Base-by-base conservation (phyloP, 2,888 invertebrate species). In the Zygogramma bicolorata region DNA sequence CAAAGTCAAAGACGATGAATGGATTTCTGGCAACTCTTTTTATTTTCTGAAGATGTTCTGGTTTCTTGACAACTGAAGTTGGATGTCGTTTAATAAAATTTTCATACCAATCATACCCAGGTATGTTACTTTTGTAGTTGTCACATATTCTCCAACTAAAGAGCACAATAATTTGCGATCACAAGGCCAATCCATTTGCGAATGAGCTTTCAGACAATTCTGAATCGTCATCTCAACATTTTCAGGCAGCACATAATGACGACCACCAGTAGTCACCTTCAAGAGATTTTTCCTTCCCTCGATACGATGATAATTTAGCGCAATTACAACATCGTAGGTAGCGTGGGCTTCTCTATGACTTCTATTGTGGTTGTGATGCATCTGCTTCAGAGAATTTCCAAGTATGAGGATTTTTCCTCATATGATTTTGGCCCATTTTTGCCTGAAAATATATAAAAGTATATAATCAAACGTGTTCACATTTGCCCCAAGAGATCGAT, bases 11-110 rank as follows among this genome's bases (percentile, higher is more conserved):
- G 10, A 42, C 70, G 40, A 42, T 15, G 40, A 15, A 42, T 42
- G 18, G 40, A 15, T 42, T 42, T 42, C 40, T n/a, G 38, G 61
- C 40, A 60, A 31, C 60, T 60, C 31, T 60, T 60, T 15, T 60
- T 29, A 60, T 60, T 60, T 60, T 60, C 34, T 70, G 70, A 20
- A 74, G 34, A 57, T 49, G 65, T 40, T 74, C 68, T 6, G 74
- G 68, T 31, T 74, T 74, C 60, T 71, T 74, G 25, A 74, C 57
- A 42, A 61, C 7, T 57, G 70, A 20, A 34, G n/a, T 46, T 18
- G 61, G 49, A 62, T 65, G 46, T 46, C 42, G 46, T 27, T 49
- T 65, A 13, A 49, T 65, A 49, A 65, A 49, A 18, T n/a, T 3
- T 15, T 22, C 40, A 49, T 65, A 65, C 63, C 63, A 65, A 15